phyloP scores from a whole-genome alignment of 2,113 vertebrate species.

The Brienomyrus longianalis region DNA sequence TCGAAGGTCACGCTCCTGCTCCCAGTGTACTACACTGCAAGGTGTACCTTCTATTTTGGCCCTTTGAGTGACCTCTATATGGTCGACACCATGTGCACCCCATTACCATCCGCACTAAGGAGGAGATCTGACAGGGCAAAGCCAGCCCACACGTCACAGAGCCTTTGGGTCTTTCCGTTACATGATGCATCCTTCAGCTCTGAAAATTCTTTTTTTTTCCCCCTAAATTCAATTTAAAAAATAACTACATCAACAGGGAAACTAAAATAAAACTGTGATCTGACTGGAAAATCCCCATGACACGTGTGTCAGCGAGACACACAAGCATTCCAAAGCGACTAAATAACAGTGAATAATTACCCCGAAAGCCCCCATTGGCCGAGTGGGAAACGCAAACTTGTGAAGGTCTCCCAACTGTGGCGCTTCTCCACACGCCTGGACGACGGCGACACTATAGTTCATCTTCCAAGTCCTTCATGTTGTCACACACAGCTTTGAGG shows the following conservation, averaged over 20 bases:
- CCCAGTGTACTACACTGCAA: background rate
- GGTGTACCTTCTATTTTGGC: background rate
- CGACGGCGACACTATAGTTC: slow-evolving; percentile 18
- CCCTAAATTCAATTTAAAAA: background rate
- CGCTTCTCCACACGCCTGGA: background rate
- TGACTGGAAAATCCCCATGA: background rate
- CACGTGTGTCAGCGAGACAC: background rate
- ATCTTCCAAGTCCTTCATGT: slow-evolving; percentile 27
- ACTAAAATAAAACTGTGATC: background rate
- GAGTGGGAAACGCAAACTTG: background rate
- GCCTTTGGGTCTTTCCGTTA: background rate
- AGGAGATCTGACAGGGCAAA: background rate
- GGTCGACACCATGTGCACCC: background rate
- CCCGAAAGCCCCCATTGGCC: background rate
- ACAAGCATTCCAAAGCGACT: background rate
- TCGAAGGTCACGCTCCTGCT: background rate
- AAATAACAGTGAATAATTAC: background rate
- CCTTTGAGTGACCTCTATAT: background rate
- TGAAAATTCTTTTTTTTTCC: background rate
- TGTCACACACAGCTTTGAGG: slow-evolving; percentile 37
- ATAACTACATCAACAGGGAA: background rate
- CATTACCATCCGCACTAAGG: background rate
- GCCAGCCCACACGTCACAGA: background rate
- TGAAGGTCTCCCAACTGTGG: background rate
- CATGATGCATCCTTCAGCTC: background rate